Evolutionary conservation across 2,113 vertebrate species (phyloP), one percentile per base, ranked within the genome.

Genomic region (Dromas ardeola): DNA sequence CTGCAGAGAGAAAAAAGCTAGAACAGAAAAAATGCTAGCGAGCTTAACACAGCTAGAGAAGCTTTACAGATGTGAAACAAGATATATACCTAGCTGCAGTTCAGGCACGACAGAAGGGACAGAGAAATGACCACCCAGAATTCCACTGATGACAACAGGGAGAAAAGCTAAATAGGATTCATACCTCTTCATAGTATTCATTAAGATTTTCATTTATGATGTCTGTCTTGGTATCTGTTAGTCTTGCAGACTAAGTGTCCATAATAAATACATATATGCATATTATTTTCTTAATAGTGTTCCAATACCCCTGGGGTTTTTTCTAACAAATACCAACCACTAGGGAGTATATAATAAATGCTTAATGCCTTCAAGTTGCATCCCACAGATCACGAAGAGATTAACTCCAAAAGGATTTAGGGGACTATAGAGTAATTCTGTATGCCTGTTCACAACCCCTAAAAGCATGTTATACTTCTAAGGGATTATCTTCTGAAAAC

Each of bases 401-500:
- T 72, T 74, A 81, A 92, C 30, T 22, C 42, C 72, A 66, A 30
- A 16, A 82, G 91, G 70, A 82, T 69, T 58, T 59, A 6, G 22
- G 72, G 49, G 47, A 19, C 56, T 17, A 29, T 0, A n/a, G n/a
- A 74, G 17, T 38, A 63, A 90, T 88, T 78, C 82, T 14, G 9
- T 9, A 25, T 17, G 63, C 10, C 45, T 81, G 86, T 45, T 78
- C 58, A 56, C 86, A 88, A 49, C n/a, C 66, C 77, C 61, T 21
- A 29, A 40, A 40, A 53, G 65, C 88, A 58, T n/a, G 67, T 53
- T 62, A 12, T 4, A 36, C 47, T 38, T 16, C 10, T 29, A 61
- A 40, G 55, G 72, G 70, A 94, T 73, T 89, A 42, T 72, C 74
- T 59, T 66, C 58, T 72, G 84, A 36, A 81, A 90, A 88, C 69